These are phyloP conservation scores for Sycophila texana DNA, from an alignment of 2,888 invertebrate genomes.

Conservation along the genomic window DNA sequence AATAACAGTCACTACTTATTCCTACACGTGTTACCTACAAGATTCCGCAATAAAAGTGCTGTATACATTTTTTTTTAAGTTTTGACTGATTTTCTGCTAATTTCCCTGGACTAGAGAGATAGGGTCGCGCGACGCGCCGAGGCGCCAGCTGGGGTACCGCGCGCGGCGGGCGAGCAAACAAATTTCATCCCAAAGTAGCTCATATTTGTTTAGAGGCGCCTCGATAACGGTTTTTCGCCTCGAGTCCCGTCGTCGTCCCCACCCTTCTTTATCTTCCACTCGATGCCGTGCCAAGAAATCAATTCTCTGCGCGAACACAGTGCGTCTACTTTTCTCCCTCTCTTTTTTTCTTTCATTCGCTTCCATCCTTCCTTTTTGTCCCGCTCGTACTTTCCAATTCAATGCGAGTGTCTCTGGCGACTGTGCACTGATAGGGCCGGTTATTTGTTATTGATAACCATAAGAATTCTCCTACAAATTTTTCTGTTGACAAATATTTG, in stretches of 20 bases:
- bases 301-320: constrained; percentile 36
- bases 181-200: constrained; percentile 53
- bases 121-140: not conserved
- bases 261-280: constrained; percentile 9
- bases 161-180: constrained; percentile 40
- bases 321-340: constrained; percentile 11
- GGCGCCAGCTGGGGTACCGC: not conserved
- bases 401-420: not conserved
- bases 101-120: no score
- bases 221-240: constrained; percentile 52
- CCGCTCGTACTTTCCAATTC: constrained; percentile 7
- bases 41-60: no score
- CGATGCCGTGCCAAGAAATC: constrained; percentile 55
- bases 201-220: constrained; percentile 56
- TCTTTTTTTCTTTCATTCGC: no score
- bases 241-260: not conserved
- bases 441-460: no score
- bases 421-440: no score
- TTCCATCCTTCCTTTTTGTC: not conserved
- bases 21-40: no score
- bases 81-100: no score
- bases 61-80: no score
- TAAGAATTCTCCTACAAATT: not conserved
- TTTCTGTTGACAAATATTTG: not conserved
- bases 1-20: no score